These are phyloP conservation scores for Lycophotia porphyrea DNA, from an alignment of 2,888 invertebrate genomes.

Conservation along the genomic window DNA sequence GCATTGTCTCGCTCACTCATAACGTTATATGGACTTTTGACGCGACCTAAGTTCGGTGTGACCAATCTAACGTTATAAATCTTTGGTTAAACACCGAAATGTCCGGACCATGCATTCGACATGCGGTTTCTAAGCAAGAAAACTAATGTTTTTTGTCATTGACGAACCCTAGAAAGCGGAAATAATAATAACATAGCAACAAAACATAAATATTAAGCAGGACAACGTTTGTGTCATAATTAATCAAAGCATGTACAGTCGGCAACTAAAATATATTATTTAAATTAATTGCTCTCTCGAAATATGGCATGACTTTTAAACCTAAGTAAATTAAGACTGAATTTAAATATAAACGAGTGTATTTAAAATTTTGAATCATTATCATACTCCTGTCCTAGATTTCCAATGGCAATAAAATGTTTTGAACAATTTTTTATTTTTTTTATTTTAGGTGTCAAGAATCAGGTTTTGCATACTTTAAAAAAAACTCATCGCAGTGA, in stretches of 20 bases:
- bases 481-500: not conserved
- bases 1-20: not conserved
- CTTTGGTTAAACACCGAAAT: slow-evolving; percentile 31
- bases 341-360: not conserved
- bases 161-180: slow-evolving; percentile 60
- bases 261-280: slow-evolving; percentile 24
- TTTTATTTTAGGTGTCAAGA: not conserved
- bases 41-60: not conserved
- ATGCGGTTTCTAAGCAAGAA: slow-evolving; percentile 63
- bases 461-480: not conserved
- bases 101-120: slow-evolving; percentile 55
- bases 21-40: not conserved
- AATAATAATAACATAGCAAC: slow-evolving; percentile 56
- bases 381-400: too few relatives aligned
- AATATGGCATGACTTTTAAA: too few relatives aligned
- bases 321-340: not conserved
- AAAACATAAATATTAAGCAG: slow-evolving; percentile 48
- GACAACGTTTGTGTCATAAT: slow-evolving; percentile 30
- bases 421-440: not conserved
- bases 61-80: slow-evolving; percentile 1
- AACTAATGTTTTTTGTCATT: slow-evolving; percentile 58
- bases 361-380: too few relatives aligned
- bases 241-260: slow-evolving; percentile 43
- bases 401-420: too few relatives aligned
- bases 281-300: too few relatives aligned